Base-by-base conservation (phyloP, 2,888 invertebrate genomes). In the Ornithoptera priamus region DNA sequence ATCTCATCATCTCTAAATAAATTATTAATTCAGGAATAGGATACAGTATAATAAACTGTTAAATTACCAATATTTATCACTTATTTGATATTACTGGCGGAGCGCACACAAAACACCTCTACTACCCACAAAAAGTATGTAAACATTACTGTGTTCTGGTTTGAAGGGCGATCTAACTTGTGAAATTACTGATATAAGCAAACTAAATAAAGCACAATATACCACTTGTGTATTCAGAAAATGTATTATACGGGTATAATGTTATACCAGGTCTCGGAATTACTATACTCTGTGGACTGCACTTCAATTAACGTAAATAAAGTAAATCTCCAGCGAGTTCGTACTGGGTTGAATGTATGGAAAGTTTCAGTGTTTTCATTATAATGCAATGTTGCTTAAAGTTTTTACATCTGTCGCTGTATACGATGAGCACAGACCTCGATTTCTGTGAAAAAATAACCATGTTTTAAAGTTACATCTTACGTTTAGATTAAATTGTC, bases 301-400 rank as follows among this genome's bases (percentile, higher is more conserved):
- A 58, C 57, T 58, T 58, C 22, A 58, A 58, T 58, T 58, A 58
- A 20, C 22, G 57, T 58, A 58, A 58, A 58, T 58, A 58, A n/a
- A 58, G 57, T 24, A 58, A 58, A 22, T 58, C 57, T 58, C 57
- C 12, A 22, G 57, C 22, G 57, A 22, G n/a, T 58, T 57, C 10
- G 12, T 58, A 58, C 57, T 5, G 7, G 57, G 57, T n/a, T 53
- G 22, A 22, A 24, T 58, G n/a, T 24, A 22, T 22, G 57, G 22
- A 58, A 58, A 22, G 12, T 58, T 58, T 22, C 12, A 22, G 3
- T 58, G 24, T 24, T 22, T 58, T 58, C 18, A 58, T 53, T 53
- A n/a, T 53, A n/a, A n/a, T n/a, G n/a, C 18, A 53, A 53, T 53
- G 53, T 53, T 53, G 57, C 22, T n/a, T 10, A 7, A 20, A n/a